Evolutionary conservation across 1,140 invertebrate species (phyloP), one percentile per base, ranked within the genome.

Genomic region (Triops cancriformis): DNA sequence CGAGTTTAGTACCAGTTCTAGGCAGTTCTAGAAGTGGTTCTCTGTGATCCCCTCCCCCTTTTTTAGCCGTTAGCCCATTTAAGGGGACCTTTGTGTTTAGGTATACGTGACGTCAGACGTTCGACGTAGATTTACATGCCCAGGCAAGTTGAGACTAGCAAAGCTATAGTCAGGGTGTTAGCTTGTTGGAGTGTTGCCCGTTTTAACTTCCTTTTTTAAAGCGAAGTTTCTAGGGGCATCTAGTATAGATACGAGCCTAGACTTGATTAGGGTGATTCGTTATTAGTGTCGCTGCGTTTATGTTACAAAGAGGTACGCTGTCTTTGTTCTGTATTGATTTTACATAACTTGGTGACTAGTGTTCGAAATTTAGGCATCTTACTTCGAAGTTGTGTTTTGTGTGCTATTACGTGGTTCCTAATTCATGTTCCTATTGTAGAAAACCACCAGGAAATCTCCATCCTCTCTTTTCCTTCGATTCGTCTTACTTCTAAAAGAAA

Each of bases 51-150:
- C 31, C 31, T 37, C 31, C 51, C 51, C 23, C 51, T 23, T 23
- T 64, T 64, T 64, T 64, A n/a, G 10, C 51, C 51, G 51, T 64
- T 64, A 64, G 51, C 51, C 51, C 51, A 18, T 64, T 64, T 64
- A 64, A 37, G 31, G 51, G 51, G 51, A 64, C 51, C 51, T 64
- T 64, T 64, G 51, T 64, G 51, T 64, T 64, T 64, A 9, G 51
- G 51, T 64, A 9, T 64, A 64, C 51, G 51, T 64, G 51, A 64
- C 51, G 51, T 64, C 51, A 64, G 51, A 64, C 18, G 14, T 64
- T 64, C 23, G 14, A 64, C 23, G 51, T 64, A 64, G 51, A 64
- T 64, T 64, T n/a, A 18, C 51, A 23, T 64, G 23, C 18, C 51
- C n/a, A 64, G 51, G 51, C 51, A 64, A 64, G 51, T 64, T 23